phyloP scores from a whole-genome alignment of 2,797 vertebrate species.

The Microctenopoma lineatum region DNA sequence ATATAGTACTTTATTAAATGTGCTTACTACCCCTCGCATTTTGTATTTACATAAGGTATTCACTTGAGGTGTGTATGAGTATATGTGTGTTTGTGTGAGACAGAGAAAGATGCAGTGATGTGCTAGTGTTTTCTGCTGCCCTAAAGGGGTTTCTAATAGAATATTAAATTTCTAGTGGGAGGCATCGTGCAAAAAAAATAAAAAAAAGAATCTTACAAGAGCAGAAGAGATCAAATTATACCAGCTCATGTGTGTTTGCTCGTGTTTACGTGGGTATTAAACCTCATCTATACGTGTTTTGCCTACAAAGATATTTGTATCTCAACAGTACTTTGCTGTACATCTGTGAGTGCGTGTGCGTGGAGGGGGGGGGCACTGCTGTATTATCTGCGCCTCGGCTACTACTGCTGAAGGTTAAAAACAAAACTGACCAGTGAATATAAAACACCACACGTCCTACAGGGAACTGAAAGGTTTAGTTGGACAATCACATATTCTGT shows the following conservation, averaged over 20 bases:
- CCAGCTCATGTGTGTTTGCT: constrained; percentile 18
- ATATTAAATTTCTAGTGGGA: constrained; percentile 37
- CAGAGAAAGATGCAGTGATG: constrained; percentile 1
- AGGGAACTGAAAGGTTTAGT: background rate
- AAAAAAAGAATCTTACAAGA: constrained; percentile 32
- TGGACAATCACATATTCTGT: constrained; percentile 2
- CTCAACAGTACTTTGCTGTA: background rate
- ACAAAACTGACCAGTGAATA: constrained; percentile 22
- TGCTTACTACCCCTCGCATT: too few relatives aligned
- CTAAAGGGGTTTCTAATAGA: constrained; percentile 24
- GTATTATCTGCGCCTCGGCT: background rate
- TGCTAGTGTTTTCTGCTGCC: constrained; percentile 34
- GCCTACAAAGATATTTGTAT: constrained; percentile 20
- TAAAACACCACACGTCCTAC: constrained; percentile 12
- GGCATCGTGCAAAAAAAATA: constrained; percentile 14
- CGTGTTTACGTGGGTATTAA: constrained; percentile 37
- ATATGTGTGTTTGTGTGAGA: constrained; percentile 11
- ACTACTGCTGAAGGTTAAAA: constrained; percentile 41
- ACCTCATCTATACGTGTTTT: constrained; percentile 37
- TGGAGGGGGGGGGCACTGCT: background rate
- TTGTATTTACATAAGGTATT: too few relatives aligned
- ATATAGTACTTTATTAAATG: too few relatives aligned
- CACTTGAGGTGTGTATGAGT: too few relatives aligned
- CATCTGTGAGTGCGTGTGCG: background rate
- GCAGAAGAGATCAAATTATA: constrained; percentile 34